Evolutionary conservation across 2,888 invertebrate species (phyloP).

Genomic region (Agrilus cyanescens): DNA sequence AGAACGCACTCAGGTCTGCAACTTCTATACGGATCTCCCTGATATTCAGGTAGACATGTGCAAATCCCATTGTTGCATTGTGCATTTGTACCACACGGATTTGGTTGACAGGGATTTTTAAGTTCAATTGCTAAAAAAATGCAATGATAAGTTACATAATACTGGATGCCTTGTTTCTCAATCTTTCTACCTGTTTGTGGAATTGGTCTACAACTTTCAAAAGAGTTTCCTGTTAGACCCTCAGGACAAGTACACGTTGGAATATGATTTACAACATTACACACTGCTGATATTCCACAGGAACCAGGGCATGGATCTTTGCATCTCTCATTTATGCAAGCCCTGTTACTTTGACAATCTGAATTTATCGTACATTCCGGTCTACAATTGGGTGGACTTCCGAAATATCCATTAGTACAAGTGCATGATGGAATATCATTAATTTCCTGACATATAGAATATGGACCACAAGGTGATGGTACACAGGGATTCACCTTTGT

Average conservation of each 20-base stretch:
- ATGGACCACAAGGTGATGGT: slow-evolving; percentile 71
- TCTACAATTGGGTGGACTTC: slow-evolving; percentile 52
- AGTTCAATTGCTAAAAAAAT: slow-evolving; percentile 19
- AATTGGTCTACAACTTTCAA: slow-evolving; percentile 41
- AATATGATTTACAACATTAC: slow-evolving; percentile 55
- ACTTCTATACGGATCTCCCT: slow-evolving; percentile 64
- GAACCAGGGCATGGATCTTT: slow-evolving; percentile 50
- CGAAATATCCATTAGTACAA: slow-evolving; percentile 45
- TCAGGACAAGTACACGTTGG: slow-evolving; percentile 54
- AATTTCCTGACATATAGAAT: slow-evolving; percentile 60
- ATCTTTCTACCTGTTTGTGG: slow-evolving; percentile 35
- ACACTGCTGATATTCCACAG: slow-evolving; percentile 50
- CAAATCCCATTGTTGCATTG: slow-evolving; percentile 57
- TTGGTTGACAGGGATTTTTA: slow-evolving; percentile 38
- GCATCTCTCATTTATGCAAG: slow-evolving; percentile 47
- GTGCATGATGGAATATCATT: slow-evolving; percentile 46
- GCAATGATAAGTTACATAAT: not conserved
- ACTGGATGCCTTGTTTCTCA: slow-evolving; percentile 25
- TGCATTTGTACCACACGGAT: slow-evolving; percentile 63
- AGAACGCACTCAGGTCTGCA: slow-evolving; percentile 75
- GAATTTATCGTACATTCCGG: slow-evolving; percentile 54
- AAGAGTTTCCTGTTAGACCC: slow-evolving; percentile 52
- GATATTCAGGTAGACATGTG: slow-evolving; percentile 58
- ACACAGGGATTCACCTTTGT: slow-evolving; percentile 45
- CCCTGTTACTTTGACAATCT: slow-evolving; percentile 46